Evolutionary conservation across 2,797 vertebrate species (phyloP), one percentile per base, ranked within the genome.

Genomic region (Micromesistius poutassou): DNA sequence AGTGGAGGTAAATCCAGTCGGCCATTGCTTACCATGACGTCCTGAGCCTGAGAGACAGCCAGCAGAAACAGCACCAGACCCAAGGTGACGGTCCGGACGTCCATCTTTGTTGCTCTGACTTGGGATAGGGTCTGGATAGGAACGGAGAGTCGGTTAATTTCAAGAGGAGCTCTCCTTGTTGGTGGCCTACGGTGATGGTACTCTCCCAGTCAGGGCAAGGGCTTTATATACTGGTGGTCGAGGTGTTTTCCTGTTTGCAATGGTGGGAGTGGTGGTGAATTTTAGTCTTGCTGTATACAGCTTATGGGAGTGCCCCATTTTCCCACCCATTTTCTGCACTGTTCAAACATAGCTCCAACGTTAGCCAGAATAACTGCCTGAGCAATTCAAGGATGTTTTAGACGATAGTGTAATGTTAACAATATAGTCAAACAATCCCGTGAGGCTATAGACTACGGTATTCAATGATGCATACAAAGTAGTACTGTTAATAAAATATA

Each of bases 11-110:
- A 14, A 14, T 3, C 38, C 16, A 19, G 30, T 5, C 30, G 16
- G 10, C 6, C 19, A 4, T 72, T 13, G 28, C 83, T 90, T 86
- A 91, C 90, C 8, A n/a, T 1, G 28, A 0, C 36, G 0, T 28
- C 0, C 0, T 81, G 77, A 78, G 88, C 89, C 0, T 50, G 19
- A 5, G 86, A 84, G 46, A 87, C 8, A 73, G 83, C 85, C 73
- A 85, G 19, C 50, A 55, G 50, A 19, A 90, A 81, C 82, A 86
- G 77, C 73, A 89, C 30, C 22, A 90, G 77, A 0, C 88, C 76
- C 30, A 86, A 75, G 35, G 71, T n/a, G 0, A 0, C 22, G 22
- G 55, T 31, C 71, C 14, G 68, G 4, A 76, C 30, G 36, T 82
- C 80, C 89, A 86, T 89, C 74, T 36, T 76, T 7, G 31, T 19